phyloP scores from a whole-genome alignment of 1,140 invertebrate species.

The Antheraea mylitta region DNA sequence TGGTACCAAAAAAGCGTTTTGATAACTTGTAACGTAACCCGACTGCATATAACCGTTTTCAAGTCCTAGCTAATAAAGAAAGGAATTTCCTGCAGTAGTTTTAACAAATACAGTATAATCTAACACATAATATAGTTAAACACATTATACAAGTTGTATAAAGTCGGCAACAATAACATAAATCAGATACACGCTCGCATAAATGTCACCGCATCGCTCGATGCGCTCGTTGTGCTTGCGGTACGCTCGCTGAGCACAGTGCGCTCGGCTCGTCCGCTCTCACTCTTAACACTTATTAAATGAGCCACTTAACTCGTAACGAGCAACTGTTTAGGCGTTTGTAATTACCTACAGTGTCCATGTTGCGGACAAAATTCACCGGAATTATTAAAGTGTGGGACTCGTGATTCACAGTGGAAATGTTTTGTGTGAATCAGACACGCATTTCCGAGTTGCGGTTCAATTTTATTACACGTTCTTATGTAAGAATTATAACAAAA shows the following conservation, averaged over 20 bases:
- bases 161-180: background rate
- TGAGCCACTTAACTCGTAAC: background rate
- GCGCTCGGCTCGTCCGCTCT: background rate
- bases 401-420: background rate
- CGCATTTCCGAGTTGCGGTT: background rate
- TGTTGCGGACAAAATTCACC: background rate
- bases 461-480: background rate
- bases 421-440: conserved; percentile 1
- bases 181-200: conserved; percentile 3
- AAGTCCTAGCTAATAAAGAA: too few relatives aligned
- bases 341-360: background rate
- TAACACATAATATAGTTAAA: background rate
- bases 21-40: too few relatives aligned
- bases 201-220: background rate
- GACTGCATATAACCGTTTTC: too few relatives aligned
- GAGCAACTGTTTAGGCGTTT: background rate
- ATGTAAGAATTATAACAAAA: background rate
- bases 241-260: background rate
- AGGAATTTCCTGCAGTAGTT: background rate
- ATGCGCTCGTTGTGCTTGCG: background rate
- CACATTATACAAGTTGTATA: background rate
- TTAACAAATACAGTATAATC: background rate
- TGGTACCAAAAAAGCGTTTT: too few relatives aligned
- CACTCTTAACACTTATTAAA: background rate
- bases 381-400: background rate